phyloP scores from a whole-genome alignment of 2,888 invertebrate species.

The Baronia brevicornis region DNA sequence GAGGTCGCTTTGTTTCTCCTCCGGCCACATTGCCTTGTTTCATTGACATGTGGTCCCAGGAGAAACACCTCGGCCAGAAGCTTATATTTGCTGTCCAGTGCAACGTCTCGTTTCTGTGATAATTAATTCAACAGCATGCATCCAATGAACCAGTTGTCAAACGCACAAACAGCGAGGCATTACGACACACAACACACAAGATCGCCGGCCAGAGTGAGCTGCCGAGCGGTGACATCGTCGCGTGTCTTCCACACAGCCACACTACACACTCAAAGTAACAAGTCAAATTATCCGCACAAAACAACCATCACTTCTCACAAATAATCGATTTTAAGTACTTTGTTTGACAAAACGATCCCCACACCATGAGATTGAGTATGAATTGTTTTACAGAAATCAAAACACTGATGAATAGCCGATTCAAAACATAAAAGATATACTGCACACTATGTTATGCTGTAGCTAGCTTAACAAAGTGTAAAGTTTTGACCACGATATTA shows the following conservation, averaged over 20 bases:
- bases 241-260: too few relatives aligned
- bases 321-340: slow-evolving; percentile 4
- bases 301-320: slow-evolving; percentile 16
- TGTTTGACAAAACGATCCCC: slow-evolving; percentile 1
- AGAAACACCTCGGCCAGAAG: slow-evolving; percentile 33
- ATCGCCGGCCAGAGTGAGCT: slow-evolving; percentile 73
- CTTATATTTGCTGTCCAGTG: slow-evolving; percentile 24
- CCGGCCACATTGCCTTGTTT: slow-evolving; percentile 40
- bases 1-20: slow-evolving; percentile 32
- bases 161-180: slow-evolving; percentile 46
- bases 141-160: slow-evolving; percentile 49
- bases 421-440: too few relatives aligned
- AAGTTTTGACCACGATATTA: too few relatives aligned
- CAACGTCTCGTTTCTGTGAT: too few relatives aligned
- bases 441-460: not conserved
- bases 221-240: slow-evolving; percentile 32
- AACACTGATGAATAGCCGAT: too few relatives aligned
- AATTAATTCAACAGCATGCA: slow-evolving; percentile 36
- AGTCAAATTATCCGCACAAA: slow-evolving; percentile 34
- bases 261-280: slow-evolving; percentile 58
- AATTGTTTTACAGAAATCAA: too few relatives aligned
- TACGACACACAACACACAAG: slow-evolving; percentile 63
- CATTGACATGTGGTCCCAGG: slow-evolving; percentile 37
- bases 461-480: too few relatives aligned
- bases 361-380: not conserved